These are phyloP conservation scores for Vultur gryphus DNA, from an alignment of 2,797 vertebrate species.

Conservation along the genomic window DNA sequence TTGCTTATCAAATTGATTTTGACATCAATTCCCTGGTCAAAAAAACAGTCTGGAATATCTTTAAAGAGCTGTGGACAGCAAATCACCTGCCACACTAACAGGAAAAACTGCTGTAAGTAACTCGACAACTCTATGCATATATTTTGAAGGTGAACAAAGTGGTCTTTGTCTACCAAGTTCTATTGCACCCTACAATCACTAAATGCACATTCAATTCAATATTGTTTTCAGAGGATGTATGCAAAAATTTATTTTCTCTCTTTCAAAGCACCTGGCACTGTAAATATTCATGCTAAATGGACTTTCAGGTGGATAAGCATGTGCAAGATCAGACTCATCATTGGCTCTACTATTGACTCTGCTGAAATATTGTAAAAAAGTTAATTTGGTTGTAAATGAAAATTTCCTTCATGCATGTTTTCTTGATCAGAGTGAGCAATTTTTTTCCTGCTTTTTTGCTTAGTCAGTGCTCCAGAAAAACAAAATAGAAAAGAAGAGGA, in stretches of 20 bases:
- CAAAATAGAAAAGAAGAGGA: background rate
- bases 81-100: background rate
- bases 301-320: background rate
- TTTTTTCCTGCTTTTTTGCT: background rate
- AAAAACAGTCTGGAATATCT: background rate
- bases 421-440: background rate
- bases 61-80: background rate
- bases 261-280: background rate
- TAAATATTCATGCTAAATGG: background rate
- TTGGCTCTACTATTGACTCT: background rate
- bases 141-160: background rate
- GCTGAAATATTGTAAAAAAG: background rate
- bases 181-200: background rate
- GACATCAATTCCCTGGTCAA: constrained; percentile 9
- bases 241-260: background rate
- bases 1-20: constrained; percentile 24
- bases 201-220: background rate
- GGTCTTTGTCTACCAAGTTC: background rate
- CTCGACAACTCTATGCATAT: background rate
- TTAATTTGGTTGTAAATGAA: background rate
- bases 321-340: background rate
- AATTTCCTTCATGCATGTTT: background rate
- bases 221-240: background rate
- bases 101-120: background rate
- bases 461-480: background rate